These are phyloP conservation scores for Thomomys bottae DNA, from an alignment of 2,113 vertebrate species.

Conservation along the genomic window DNA sequence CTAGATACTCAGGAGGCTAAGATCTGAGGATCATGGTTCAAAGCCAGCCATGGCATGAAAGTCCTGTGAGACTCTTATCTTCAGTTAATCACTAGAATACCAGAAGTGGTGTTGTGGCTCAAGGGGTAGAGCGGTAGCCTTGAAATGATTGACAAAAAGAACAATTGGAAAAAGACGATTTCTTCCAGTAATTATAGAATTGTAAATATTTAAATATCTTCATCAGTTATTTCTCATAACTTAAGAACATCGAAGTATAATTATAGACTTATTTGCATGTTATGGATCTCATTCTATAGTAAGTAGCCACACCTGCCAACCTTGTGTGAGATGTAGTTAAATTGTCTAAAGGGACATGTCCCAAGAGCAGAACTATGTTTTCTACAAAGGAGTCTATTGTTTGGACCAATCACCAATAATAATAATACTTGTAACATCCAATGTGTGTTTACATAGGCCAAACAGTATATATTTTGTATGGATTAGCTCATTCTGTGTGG, in stretches of 20 bases:
- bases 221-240: background rate
- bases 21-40: no score
- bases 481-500: background rate
- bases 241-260: background rate
- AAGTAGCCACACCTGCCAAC: background rate
- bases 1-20: no score
- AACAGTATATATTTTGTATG: background rate
- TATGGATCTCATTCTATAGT: background rate
- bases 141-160: no score
- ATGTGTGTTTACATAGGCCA: background rate
- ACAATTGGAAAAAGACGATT: slow-evolving; percentile 10
- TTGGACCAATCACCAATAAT: background rate
- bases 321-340: background rate
- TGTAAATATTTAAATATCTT: slow-evolving; percentile 48
- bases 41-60: no score
- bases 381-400: background rate
- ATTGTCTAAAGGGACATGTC: background rate
- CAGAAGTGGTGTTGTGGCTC: no score
- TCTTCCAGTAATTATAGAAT: background rate
- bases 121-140: no score
- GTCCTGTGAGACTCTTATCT: no score
- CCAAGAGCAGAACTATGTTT: background rate
- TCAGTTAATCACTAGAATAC: no score
- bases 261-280: background rate
- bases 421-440: background rate